Percentiles rank a stretch among this genome's conserved stretches.
These are phyloP conservation scores for Orbicella faveolata DNA, from an alignment of 64 coral and sea anemone genomes.

Conservation along the genomic window DNA sequence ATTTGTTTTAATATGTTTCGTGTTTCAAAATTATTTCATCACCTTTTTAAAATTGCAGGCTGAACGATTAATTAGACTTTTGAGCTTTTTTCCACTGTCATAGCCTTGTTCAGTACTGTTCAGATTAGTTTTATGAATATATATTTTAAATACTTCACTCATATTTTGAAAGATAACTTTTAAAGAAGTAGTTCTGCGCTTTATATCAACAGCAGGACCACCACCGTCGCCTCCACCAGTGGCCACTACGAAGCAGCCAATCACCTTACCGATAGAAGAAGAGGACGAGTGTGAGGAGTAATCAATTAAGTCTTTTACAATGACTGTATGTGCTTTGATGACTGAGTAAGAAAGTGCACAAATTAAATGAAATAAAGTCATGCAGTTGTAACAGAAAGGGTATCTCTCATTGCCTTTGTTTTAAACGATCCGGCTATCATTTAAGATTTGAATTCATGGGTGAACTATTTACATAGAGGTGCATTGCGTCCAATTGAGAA, in stretches of 20 bases:
- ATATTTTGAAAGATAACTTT: too few species aligned
- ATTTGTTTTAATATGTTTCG: too few species aligned
- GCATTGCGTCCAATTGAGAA: too few species aligned
- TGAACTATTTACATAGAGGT: too few species aligned
- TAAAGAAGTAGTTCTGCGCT: background rate
- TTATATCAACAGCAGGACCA: background rate
- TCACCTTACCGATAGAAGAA: background rate
- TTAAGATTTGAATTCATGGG: too few species aligned
- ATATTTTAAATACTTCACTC: too few species aligned
- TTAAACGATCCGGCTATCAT: background rate
- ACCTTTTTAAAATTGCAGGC: too few species aligned
- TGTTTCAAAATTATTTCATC: too few species aligned
- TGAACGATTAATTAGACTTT: too few species aligned
- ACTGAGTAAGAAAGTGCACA: background rate
- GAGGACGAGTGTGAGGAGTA: background rate
- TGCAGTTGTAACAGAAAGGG: background rate
- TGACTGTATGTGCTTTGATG: background rate
- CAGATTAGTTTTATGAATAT: too few species aligned
- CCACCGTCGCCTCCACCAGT: background rate
- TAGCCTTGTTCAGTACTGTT: too few species aligned
- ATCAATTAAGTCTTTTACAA: background rate
- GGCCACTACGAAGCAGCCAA: background rate
- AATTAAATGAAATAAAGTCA: background rate
- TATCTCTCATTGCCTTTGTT: background rate
- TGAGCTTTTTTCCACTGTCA: too few species aligned